Conservation (phyloP, 2,113 vertebrate genomes). For the Gymnogyps californianus region DNA sequence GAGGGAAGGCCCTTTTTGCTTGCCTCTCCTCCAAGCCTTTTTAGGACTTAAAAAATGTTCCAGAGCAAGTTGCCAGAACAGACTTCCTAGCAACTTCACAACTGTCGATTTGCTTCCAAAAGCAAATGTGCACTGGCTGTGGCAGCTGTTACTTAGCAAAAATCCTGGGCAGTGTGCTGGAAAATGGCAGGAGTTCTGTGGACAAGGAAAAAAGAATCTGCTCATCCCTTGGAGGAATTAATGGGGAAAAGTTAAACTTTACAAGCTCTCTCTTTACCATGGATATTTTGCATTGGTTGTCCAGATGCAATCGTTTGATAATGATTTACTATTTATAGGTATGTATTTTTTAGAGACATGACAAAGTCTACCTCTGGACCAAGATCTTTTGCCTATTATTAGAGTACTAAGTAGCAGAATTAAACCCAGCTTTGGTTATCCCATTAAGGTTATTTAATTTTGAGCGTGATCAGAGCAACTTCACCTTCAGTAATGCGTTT, state of each 20-base stretch:
- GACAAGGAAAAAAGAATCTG: background rate
- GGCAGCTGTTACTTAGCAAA: background rate
- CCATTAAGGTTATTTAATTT: background rate
- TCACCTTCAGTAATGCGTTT: background rate
- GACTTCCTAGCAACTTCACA: background rate
- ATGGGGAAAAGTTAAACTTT: background rate
- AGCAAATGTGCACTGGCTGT: background rate
- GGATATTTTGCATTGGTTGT: background rate
- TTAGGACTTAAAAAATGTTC: background rate
- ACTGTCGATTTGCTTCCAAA: background rate
- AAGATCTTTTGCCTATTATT: background rate
- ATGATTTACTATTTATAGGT: background rate
- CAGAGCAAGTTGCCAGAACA: background rate
- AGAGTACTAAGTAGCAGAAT: background rate
- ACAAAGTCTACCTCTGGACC: background rate
- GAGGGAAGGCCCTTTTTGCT: background rate
- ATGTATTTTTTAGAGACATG: background rate
- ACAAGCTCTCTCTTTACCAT: background rate
- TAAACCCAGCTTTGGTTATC: fast-evolving
- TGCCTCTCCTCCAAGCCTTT: background rate
- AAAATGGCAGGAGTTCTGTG: background rate
- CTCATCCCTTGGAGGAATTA: background rate
- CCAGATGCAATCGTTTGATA: background rate
- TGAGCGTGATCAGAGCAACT: background rate
- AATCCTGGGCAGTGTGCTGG: background rate